Base-by-base conservation (phyloP, 2,797 vertebrate species). In the Paedocypris micromegethes region DNA sequence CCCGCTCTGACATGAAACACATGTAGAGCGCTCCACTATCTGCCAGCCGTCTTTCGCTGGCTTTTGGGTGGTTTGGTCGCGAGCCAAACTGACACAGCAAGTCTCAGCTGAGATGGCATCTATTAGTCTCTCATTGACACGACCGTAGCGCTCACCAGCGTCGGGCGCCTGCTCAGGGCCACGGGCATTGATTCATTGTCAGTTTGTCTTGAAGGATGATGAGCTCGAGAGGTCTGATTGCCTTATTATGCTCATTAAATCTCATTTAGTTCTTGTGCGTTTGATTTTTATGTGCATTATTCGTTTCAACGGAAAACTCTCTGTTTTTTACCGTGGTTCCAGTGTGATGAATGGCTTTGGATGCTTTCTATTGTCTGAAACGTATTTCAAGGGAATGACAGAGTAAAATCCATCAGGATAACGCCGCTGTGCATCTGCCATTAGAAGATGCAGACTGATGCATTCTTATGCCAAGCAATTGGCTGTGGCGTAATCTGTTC, bases 211-310 rank as follows among this genome's bases (percentile, higher is more conserved):
- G 75, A 78, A 73, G 70, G 74, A 78, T 72, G 76, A 65, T 66
- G 64, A 57, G 71, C 44, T 37, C 61, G 64, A 70, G 73, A 72
- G 75, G 66, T 71, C 75, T 74, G 61, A 75, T 79, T 81, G 76
- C 69, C 65, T 76, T 72, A 76, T 79, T 77, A 78, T 77, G 73
- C 72, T 76, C 66, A 80, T 83, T 78, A 79, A 73, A 80, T 75
- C 72, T 75, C 72, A 73, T 72, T 78, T 78, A 70, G 72, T 74
- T 75, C 74, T 75, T 75, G 62, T 69, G 73, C 54, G 57, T 74
- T 80, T 78, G 72, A 77, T 79, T 76, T 78, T 58, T 71, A 68
- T 75, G 66, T 49, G 52, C 53, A 45, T 76, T 77, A 76, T 69
- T 76, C 77, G 70, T 65, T 76, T 67, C 56, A 64, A 62, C 55